Base-by-base conservation (phyloP, 92 coral and sea anemone species). In the Porites evermanni region DNA sequence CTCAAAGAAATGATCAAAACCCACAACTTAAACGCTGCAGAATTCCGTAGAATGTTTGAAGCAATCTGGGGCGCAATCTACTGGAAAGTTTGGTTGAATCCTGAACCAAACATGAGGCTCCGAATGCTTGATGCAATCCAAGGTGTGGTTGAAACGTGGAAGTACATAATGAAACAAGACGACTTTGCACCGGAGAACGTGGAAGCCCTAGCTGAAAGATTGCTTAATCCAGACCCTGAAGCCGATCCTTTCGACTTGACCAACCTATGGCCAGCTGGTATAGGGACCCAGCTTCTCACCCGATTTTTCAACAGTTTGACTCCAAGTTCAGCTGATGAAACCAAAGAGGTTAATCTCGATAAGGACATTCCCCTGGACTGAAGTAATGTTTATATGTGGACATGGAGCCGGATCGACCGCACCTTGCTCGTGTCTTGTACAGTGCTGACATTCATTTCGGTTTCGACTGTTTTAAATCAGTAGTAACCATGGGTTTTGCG, bases 121-220 rank as follows among this genome's bases (percentile, higher is more conserved):
- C 84, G 84, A 24, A 79, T 79, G 72, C 84, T 79, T 29, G 13
- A 7, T n/a, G 84, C 72, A 53, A 44, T 84, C 44, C 60, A 84
- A 69, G 79, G 88, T 13, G 13, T 29, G 16, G 14, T 74, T 3
- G 58, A 74, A 60, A 8, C 12, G 2, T 14, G 63, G 17, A 84
- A 61, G 60, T 64, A 58, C 47, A 7, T 20, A 7, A 1, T 19
- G 10, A 61, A 63, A 16, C 88, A 84, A 76, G 67, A 53, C 0
- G 72, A 72, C 63, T 18, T 84, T 16, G 60, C 19, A n/a, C 24
- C 10, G 8, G 81, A 64, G 17, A 84, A 84, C 16, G 47, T 4
- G 20, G 88, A 74, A 17, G 84, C 63, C 7, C 0, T 65, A 1
- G 64, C 1, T 32, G 72, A 47, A 16, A 79, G 84, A 44, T 11